Base-by-base conservation (phyloP, 2,888 invertebrate genomes). In the Gryllus longicercus region DNA sequence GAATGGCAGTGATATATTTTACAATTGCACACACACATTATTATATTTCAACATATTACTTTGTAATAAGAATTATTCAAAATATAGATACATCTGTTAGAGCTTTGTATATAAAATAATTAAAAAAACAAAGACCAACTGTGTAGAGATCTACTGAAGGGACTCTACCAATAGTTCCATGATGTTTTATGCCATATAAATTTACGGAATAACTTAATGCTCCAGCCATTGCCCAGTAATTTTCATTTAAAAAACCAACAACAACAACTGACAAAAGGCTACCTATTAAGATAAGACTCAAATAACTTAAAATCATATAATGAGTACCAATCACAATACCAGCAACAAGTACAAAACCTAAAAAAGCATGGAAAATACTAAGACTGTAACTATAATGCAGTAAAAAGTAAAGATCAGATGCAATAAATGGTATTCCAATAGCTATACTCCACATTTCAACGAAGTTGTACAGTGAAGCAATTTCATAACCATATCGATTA, bases 61-160 rank as follows among this genome's bases (percentile, higher is more conserved):
- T 38, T 38, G 38, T 38, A 38, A 38, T 38, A 10, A 38, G 38
- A 38, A 38, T 38, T 38, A 4, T 63, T 63, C 63, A 63, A 18
- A 63, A 63, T 18, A 63, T n/a, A 63, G 63, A 63, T 63, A 63
- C n/a, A 11, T 63, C 63, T 18, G 63, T 63, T 63, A 83, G 83
- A 81, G 86, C 84, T 82, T 84, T 85, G 38, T 85, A 82, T 75
- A 86, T 84, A 83, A 87, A 88, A 82, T 84, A 85, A 78, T 85
- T 81, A 83, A 86, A 87, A 83, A 88, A 87, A 82, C 87, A 86
- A 82, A 87, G 83, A 50, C 86, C 86, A 83, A 87, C 86, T 83
- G 87, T 87, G 81, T 85, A 86, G 81, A 88, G 84, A 84, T 87
- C 87, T 82, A 85, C 84, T 81, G 85, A 83, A 77, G 87, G 86